phyloP scores from a whole-genome alignment of 1,140 invertebrate species.

The Aplysia californica region DNA sequence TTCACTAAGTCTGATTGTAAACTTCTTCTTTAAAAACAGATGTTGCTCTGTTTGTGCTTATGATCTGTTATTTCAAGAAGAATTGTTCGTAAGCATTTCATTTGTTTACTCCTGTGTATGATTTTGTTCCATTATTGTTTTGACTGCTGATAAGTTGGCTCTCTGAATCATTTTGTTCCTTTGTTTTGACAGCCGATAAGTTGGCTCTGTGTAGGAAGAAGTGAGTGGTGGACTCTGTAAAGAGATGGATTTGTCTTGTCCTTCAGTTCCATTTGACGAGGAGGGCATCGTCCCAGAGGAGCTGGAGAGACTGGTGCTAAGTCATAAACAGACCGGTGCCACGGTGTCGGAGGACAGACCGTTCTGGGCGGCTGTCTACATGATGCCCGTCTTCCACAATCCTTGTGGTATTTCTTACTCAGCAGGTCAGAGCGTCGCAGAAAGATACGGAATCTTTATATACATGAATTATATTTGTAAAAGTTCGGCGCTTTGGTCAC shows the following conservation, averaged over 20 bases:
- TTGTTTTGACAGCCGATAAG: not conserved
- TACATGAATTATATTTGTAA: no score
- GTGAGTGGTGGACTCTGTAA: not conserved
- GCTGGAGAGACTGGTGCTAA: constrained; percentile 62
- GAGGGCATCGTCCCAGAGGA: constrained; percentile 66
- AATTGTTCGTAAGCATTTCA: no score
- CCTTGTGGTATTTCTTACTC: constrained; percentile 70
- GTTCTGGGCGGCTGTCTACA: constrained; percentile 76
- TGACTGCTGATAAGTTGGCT: no score
- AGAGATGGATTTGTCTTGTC: not conserved
- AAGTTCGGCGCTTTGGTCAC: no score
- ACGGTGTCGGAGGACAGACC: constrained; percentile 49
- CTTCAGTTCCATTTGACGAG: constrained; percentile 14
- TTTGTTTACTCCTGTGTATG: no score
- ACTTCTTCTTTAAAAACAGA: no score
- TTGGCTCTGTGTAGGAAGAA: not conserved
- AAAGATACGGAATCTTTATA: no score
- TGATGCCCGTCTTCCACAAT: constrained; percentile 77
- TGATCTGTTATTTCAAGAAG: no score
- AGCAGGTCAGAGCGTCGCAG: no score
- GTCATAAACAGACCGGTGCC: constrained; percentile 44
- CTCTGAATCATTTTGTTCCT: not conserved
- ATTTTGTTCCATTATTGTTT: no score
- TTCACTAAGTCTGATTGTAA: no score
- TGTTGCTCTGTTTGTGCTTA: no score